Base-by-base conservation (phyloP, 2,888 invertebrate genomes). In the Limnephilus rhombicus region DNA sequence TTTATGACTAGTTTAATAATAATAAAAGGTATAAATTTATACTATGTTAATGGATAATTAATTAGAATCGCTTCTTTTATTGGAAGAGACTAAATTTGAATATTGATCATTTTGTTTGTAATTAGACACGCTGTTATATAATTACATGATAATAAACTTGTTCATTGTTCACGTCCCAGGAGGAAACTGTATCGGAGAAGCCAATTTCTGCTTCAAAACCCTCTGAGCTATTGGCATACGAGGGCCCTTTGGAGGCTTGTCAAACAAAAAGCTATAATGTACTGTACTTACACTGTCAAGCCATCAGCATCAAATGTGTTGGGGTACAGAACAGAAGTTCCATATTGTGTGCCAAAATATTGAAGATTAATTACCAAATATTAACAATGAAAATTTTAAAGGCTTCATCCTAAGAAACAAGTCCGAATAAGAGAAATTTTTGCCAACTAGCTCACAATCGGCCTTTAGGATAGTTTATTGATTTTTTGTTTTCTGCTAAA, bases 221-320 rank as follows among this genome's bases (percentile, higher is more conserved):
- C n/a, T 68, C n/a, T 68, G 68, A 68, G 68, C 68, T 24, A 68
- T 68, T 68, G 68, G n/a, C 68, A n/a, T 24, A 68, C n/a, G n/a
- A 68, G 68, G n/a, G 68, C 68, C 68, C 9, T 68, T 68, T 68
- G 24, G 68, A 68, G 68, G 24, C 9, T 68, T n/a, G 68, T n/a
- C 68, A 68, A 68, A 68, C 68, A 68, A 68, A 68, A 68, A 68
- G n/a, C 68, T 68, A 24, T n/a, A 68, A 89, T 80, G 34, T 89
- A 29, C n/a, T 29, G 31, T 41, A 45, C 89, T 80, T 89, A 89
- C 24, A 81, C 68, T 34, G 45, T 80, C 81, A 80, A 41, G 24
- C 24, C 18, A 68, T 68, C 24, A 68, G 68, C 68, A 7, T 68
- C 7, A 68, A 68, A 68, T 83, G 68, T 68, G 2, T 68, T 68